phyloP scores from a whole-genome alignment of 2,797 vertebrate genomes.

The Myripristis jacobus region DNA sequence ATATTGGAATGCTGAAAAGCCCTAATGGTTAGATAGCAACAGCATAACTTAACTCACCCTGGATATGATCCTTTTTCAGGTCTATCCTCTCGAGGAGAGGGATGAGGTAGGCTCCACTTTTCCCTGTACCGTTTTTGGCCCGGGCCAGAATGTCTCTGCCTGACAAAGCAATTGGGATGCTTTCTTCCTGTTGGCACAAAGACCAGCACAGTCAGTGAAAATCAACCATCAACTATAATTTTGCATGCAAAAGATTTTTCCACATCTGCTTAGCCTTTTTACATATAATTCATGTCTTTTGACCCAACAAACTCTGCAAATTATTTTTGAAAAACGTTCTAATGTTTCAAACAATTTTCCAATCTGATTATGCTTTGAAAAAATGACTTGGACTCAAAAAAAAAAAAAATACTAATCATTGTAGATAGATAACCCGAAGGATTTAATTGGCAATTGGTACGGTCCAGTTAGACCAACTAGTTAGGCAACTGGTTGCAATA shows the following conservation, averaged over 20 bases:
- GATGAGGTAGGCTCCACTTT: slow-evolving; percentile 87
- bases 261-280: no score
- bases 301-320: no score
- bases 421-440: no score
- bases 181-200: slow-evolving; percentile 81
- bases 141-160: slow-evolving; percentile 85
- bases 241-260: not conserved
- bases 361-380: no score
- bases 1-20: no score
- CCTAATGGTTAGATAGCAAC: not conserved
- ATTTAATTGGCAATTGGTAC: no score
- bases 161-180: slow-evolving; percentile 85
- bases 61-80: slow-evolving; percentile 83
- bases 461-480: not conserved
- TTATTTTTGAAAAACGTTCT: no score
- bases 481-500: not conserved
- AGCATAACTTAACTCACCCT: slow-evolving; percentile 69
- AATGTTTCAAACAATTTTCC: no score
- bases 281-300: no score
- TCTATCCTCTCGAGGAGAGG: slow-evolving; percentile 85
- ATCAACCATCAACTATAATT: not conserved
- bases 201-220: slow-evolving; percentile 5
- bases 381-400: no score
- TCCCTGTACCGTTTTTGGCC: slow-evolving; percentile 86
- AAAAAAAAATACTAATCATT: no score